Conservation (phyloP, 2,113 vertebrate species). For the Sciurus niger region DNA sequence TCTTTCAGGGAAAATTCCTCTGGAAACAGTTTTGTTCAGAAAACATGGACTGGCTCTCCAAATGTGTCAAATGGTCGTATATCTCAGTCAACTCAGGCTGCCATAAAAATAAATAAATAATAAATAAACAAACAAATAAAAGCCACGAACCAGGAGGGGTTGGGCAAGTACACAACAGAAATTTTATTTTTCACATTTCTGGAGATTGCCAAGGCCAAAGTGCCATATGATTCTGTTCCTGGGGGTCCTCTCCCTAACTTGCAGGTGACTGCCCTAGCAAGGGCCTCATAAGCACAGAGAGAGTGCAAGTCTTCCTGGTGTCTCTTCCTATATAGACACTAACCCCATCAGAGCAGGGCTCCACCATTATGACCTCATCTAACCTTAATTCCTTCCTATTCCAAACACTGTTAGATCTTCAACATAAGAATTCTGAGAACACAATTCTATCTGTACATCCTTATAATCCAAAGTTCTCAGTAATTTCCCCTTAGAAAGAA, state of each 20-base stretch:
- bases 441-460: neutral
- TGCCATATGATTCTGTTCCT: neutral
- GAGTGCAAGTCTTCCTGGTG: neutral
- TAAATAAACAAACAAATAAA: neutral
- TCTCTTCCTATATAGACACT: neutral
- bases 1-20: neutral
- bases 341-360: neutral
- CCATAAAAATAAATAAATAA: neutral
- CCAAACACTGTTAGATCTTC: neutral
- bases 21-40: neutral
- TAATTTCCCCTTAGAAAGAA: constrained; percentile 31
- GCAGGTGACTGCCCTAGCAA: too few species aligned
- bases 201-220: neutral
- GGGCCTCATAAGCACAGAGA: neutral
- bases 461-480: neutral
- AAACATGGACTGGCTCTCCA: neutral
- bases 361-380: neutral
- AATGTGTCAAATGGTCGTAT: neutral
- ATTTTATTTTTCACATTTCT: neutral
- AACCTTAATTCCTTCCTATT: neutral
- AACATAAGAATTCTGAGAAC: neutral
- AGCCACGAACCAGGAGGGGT: neutral
- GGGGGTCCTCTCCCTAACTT: neutral
- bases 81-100: neutral
- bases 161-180: neutral